Conservation (phyloP, 2,797 vertebrate species). For the Sciaenops ocellatus region DNA sequence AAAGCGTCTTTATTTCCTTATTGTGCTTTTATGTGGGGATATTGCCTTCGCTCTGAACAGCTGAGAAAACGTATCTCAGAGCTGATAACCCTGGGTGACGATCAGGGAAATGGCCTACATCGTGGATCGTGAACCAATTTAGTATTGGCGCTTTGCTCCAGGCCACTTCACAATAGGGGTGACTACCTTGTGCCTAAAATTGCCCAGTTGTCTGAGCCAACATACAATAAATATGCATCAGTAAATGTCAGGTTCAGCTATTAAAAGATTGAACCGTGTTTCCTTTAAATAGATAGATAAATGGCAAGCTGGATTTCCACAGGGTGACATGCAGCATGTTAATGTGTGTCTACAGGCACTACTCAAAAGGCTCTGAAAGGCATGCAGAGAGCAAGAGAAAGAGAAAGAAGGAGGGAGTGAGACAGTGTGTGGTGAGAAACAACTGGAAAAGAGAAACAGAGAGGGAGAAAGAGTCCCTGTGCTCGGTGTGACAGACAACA, state of each 20-base stretch:
- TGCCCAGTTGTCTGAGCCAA: conserved; percentile 54
- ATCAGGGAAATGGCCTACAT: conserved; percentile 50
- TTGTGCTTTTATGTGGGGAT: conserved; percentile 82
- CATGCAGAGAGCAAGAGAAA: conserved; percentile 74
- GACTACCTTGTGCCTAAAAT: conserved; percentile 53
- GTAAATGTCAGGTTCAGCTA: conserved; percentile 73
- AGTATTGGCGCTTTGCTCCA: conserved; percentile 51
- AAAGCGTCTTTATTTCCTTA: conserved; percentile 73
- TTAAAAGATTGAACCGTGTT: conserved; percentile 65
- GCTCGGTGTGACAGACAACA: conserved; percentile 74
- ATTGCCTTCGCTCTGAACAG: conserved; percentile 71
- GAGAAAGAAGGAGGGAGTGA: conserved; percentile 28
- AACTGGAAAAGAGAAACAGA: conserved; percentile 53
- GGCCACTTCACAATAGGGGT: conserved; percentile 53
- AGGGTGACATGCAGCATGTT: conserved; percentile 79
- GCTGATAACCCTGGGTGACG: conserved; percentile 52
- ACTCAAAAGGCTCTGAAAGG: conserved; percentile 75
- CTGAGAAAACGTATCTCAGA: conserved; percentile 63
- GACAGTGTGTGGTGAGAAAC: conserved; percentile 44
- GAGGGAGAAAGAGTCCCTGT: conserved; percentile 56
- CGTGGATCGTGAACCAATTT: conserved; percentile 58
- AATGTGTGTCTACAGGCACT: conserved; percentile 82
- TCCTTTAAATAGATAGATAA: conserved; percentile 81
- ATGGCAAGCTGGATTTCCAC: conserved; percentile 81
- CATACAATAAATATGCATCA: conserved; percentile 68